A percentile compares a stretch with the other conserved stretches of the same genome.
These are phyloP conservation scores for Choloepus hoffmanni DNA, from an alignment of 2,113 vertebrate genomes.

Conservation along the genomic window DNA sequence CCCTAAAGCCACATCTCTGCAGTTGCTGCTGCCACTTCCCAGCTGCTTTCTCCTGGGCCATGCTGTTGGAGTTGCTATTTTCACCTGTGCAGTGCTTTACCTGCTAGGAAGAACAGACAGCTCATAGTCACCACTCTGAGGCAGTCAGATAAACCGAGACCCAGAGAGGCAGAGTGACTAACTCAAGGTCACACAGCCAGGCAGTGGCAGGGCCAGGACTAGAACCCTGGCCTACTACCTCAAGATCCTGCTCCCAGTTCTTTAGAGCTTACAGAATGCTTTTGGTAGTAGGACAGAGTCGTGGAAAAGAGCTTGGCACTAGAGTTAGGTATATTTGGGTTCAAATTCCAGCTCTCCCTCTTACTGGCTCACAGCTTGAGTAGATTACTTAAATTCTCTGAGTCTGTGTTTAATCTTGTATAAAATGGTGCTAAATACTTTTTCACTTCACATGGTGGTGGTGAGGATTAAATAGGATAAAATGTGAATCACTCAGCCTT, in stretches of 20 bases:
- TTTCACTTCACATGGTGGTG: not conserved
- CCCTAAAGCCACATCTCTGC: not conserved
- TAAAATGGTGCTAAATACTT: not conserved
- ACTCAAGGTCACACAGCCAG: not conserved
- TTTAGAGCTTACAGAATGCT: not conserved
- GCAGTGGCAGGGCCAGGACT: not conserved
- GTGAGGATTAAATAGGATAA: not conserved
- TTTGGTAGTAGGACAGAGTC: not conserved
- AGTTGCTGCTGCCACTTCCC: not conserved
- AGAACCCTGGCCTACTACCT: not conserved
- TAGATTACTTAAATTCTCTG: not conserved
- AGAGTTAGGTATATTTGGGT: not conserved
- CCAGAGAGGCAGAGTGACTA: not conserved
- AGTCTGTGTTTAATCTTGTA: slow-evolving; percentile 14
- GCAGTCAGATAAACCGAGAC: not conserved
- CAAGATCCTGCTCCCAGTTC: not conserved
- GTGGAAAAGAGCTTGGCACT: not conserved
- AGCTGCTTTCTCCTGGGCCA: not conserved
- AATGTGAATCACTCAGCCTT: not conserved
- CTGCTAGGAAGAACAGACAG: not conserved
- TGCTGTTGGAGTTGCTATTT: not conserved
- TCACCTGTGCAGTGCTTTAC: not conserved
- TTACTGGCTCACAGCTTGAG: not conserved
- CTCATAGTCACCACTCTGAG: not conserved
- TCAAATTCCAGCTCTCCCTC: not conserved